Percentiles rank a stretch among this genome's conserved stretches.
Evolutionary conservation across 2,797 vertebrate genomes (phyloP).

Genomic region (Manis pentadactyla): DNA sequence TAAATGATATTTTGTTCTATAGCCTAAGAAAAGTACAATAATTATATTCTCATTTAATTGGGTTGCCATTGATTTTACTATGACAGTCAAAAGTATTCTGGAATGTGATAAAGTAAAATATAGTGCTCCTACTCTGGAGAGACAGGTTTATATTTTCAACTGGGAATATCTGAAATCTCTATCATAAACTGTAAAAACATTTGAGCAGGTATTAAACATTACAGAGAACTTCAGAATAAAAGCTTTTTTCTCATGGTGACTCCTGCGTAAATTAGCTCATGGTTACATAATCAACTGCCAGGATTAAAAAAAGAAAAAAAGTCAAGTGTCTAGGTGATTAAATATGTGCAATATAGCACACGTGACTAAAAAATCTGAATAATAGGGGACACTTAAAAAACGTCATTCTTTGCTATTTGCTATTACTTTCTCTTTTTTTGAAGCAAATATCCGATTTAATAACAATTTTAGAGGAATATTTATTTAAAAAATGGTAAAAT

Average conservation of each 20-base stretch:
- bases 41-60: slow-evolving; percentile 82
- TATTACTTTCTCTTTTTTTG: background rate
- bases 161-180: slow-evolving; percentile 76
- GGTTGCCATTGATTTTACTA: slow-evolving; percentile 68
- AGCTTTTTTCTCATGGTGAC: slow-evolving; percentile 63
- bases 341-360: background rate
- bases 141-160: slow-evolving; percentile 80
- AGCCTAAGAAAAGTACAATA: slow-evolving; percentile 79
- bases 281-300: background rate
- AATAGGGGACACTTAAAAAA: background rate
- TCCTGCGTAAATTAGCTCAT: background rate
- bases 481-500: background rate
- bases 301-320: background rate
- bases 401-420: background rate
- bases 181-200: slow-evolving; percentile 78
- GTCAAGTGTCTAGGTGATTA: background rate
- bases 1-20: slow-evolving; percentile 82
- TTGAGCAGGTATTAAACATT: slow-evolving; percentile 73
- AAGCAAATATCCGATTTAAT: background rate
- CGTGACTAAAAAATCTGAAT: background rate
- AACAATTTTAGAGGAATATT: background rate
- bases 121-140: slow-evolving; percentile 67
- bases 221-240: slow-evolving; percentile 36
- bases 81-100: slow-evolving; percentile 71
- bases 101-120: slow-evolving; percentile 68